phyloP scores from a whole-genome alignment of 2,797 vertebrate species.

The Hydrocynus forskahlii region DNA sequence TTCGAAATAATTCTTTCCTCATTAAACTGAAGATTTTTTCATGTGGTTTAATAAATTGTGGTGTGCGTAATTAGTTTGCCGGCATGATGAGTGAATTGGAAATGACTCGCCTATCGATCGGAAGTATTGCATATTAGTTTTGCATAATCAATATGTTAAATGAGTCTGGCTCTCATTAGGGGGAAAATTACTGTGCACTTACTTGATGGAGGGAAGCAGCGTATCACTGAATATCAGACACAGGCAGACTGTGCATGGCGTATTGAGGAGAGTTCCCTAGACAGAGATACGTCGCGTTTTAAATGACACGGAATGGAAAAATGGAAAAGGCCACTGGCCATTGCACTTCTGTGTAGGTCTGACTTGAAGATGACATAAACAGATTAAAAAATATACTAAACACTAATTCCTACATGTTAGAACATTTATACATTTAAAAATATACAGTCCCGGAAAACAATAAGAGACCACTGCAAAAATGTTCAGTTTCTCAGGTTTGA shows the following conservation, averaged over 20 bases:
- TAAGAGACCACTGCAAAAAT: too few species aligned
- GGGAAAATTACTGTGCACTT: conserved; percentile 56
- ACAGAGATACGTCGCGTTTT: conserved; percentile 1
- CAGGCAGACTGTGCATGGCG: conserved; percentile 3
- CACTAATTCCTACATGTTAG: not conserved
- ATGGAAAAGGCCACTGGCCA: not conserved
- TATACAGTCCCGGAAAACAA: too few species aligned
- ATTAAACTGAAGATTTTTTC: conserved; percentile 18
- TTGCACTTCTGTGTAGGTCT: not conserved
- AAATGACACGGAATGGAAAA: conserved; percentile 6
- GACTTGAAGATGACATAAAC: not conserved
- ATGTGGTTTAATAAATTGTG: conserved; percentile 59
- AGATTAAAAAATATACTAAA: not conserved
- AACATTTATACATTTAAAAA: too few species aligned
- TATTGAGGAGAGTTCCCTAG: conserved; percentile 29
- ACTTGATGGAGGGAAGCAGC: conserved; percentile 19
- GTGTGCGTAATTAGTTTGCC: conserved; percentile 77
- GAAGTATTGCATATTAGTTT: conserved; percentile 78
- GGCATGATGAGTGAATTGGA: conserved; percentile 72
- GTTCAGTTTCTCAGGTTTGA: too few species aligned
- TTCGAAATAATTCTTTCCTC: conserved; percentile 37
- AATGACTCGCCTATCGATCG: conserved; percentile 74
- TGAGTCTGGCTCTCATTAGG: conserved; percentile 60
- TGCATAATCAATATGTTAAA: conserved; percentile 79
- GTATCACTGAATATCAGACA: conserved; percentile 33